Evolutionary conservation across 2,888 invertebrate species (phyloP), one percentile per base, ranked within the genome.

Genomic region (Amitus sp.): DNA sequence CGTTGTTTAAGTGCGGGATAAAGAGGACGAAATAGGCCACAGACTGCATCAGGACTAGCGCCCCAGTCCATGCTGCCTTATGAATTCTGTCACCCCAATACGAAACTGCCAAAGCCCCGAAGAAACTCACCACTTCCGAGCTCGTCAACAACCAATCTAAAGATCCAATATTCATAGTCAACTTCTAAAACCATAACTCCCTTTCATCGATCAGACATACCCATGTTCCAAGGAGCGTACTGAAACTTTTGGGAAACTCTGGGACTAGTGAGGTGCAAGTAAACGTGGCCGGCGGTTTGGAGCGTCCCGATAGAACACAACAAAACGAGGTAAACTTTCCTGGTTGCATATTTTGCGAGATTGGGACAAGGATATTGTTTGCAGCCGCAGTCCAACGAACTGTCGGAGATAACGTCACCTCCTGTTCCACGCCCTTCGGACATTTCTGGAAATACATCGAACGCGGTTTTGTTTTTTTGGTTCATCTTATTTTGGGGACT

Each of bases 31-130:
- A 72, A 61, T 84, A 85, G 9, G 83, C 76, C n/a, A 82, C 75
- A 1, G 86, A 83, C 69, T 88, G 86, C 17, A 87, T 69, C 58
- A 88, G 84, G 3, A 85, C 80, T 1, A 86, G 75, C 2, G 83
- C 85, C 42, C 87, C 87, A 6, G 87, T 77, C 88, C 88, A 89
- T 3, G 85, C 83, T 18, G 85, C 84, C 52, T 87, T 83, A 73
- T 88, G 88, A 30, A 86, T 83, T 73, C 83, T 82, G 63, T 87
- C 85, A 0, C 88, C 87, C 85, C 85, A 87, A 69, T 87, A 87
- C 5, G 87, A 84, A 12, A 88, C 76, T 1, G 78, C 51, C 17
- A 88, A 66, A 0, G 86, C 87, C 30, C 87, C 78, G 2, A 86
- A 18, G 2, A 86, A 85, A 62, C 85, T 85, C 45, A 86, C 83